Conservation (phyloP, 1,140 invertebrate species). For the Calephelis nemesis region DNA sequence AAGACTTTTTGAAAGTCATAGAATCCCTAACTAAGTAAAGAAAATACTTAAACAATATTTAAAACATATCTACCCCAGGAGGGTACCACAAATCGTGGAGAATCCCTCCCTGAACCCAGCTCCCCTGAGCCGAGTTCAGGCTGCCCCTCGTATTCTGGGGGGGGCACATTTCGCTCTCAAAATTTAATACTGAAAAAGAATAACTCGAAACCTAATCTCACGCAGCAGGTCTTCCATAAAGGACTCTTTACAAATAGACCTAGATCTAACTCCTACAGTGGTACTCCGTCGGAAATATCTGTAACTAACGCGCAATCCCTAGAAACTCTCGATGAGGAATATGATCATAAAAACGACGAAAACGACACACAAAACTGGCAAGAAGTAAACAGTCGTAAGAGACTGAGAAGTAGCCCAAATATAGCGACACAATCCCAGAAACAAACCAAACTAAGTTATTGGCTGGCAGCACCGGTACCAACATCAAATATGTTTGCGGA, state of each 20-base stretch:
- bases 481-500: slow-evolving; percentile 2
- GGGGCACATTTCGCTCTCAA: neutral
- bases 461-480: slow-evolving; percentile 13
- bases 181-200: neutral
- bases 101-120: slow-evolving; percentile 27
- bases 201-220: neutral
- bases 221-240: neutral
- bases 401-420: neutral
- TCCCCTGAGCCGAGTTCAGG: neutral
- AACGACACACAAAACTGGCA: neutral
- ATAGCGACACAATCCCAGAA: neutral
- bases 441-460: slow-evolving; percentile 22
- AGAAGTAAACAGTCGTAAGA: neutral
- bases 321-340: neutral
- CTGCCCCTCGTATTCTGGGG: neutral
- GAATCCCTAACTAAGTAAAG: too few relatives aligned
- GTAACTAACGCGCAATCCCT: neutral
- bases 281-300: neutral
- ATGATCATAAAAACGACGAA: neutral
- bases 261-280: neutral
- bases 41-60: too few relatives aligned
- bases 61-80: slow-evolving; percentile 26
- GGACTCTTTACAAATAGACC: neutral
- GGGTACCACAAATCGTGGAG: slow-evolving; percentile 25
- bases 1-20: too few relatives aligned